Base-by-base conservation (phyloP, 2,113 vertebrate genomes). In the Pangasianodon hypophthalmus region DNA sequence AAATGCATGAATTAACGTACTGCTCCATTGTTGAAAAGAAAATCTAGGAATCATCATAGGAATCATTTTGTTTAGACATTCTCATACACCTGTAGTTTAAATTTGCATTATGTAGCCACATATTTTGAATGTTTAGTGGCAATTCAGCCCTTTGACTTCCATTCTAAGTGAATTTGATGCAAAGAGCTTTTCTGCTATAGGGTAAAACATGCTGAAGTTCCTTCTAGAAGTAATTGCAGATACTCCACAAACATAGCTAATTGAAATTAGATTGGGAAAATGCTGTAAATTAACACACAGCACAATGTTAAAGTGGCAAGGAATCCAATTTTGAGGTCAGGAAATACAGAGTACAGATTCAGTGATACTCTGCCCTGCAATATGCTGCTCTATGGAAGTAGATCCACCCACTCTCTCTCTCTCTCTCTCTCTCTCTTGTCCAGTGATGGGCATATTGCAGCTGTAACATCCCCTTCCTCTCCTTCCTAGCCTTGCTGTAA, bases 401-500 rank as follows among this genome's bases (percentile, higher is more conserved):
- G 62, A 86, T 88, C 67, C 62, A 86, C 52, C 83, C 85, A 29
- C 58, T 50, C 75, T 50, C 69, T 73, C 69, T 67, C 29, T 67
- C 62, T 29, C 62, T 67, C 32, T 37, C 69, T 71, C 67, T 58
- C n/a, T 18, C 69, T 41, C 85, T 50, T 19, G 8, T 50, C 13
- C 32, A 8, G 83, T 54, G 71, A 86, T 62, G 67, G 41, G 79
- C 86, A 80, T 48, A 73, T 69, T 71, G 86, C 26, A 52, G 69
- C 48, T 50, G 69, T 86, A 90, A 32, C 77, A 85, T 69, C 44
- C 88, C 50, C 56, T 84, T 52, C 83, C 90, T 52, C n/a, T 19
- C 26, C 67, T 26, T 62, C 64, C 52, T 37, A n/a, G n/a, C 79
- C 71, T n/a, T 80, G 56, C 91, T 88, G 90, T 92, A 93, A 93